Percentiles rank a stretch among this genome's conserved stretches.
Evolutionary conservation across 2,888 invertebrate genomes (phyloP).

Genomic region (Pyrgus malvae): DNA sequence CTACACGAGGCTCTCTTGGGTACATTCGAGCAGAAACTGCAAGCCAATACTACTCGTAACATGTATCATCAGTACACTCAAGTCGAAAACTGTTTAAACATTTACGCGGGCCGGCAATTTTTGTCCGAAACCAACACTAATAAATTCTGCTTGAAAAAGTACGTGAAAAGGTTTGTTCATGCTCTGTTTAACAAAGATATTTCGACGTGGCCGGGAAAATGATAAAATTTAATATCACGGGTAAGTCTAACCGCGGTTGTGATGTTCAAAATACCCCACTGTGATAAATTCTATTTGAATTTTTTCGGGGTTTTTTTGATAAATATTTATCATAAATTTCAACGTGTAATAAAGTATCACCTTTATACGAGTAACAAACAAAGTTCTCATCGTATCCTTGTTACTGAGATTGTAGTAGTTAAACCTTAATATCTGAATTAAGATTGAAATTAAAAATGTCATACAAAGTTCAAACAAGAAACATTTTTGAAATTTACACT

Average conservation of each 20-base stretch:
- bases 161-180: constrained; percentile 44
- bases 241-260: constrained; percentile 39
- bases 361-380: not conserved
- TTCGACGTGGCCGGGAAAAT: constrained; percentile 54
- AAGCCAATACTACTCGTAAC: constrained; percentile 14
- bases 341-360: too few species aligned
- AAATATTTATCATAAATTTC: too few species aligned
- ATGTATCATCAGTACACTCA: constrained; percentile 25
- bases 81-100: constrained; percentile 26
- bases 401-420: too few species aligned
- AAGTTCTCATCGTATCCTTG: too few species aligned
- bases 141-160: constrained; percentile 47
- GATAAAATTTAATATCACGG: constrained; percentile 68
- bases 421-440: too few species aligned
- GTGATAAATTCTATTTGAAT: constrained; percentile 22
- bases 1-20: constrained; percentile 9
- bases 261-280: constrained; percentile 46
- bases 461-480: too few species aligned
- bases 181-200: constrained; percentile 65
- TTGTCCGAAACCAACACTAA: constrained; percentile 25
- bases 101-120: constrained; percentile 20
- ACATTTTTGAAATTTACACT: too few species aligned
- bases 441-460: too few species aligned
- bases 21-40: constrained; percentile 16
- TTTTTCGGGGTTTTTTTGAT: not conserved